Percentiles rank a stretch among this genome's conserved stretches.
phyloP scores from a whole-genome alignment of 1,140 invertebrate species.

The Conopomorpha cramerella region DNA sequence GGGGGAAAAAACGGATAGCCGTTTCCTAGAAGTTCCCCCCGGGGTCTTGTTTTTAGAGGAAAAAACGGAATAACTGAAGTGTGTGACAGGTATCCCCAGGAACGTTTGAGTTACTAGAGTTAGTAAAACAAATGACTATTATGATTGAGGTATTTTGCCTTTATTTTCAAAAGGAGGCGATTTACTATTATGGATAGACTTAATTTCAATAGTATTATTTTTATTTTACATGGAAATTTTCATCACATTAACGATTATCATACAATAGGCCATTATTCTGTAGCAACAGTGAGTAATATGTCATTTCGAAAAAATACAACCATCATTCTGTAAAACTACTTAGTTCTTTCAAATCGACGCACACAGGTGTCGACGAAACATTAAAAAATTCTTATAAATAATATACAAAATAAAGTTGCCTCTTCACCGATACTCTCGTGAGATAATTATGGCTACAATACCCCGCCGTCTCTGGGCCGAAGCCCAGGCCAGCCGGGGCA shows the following conservation, averaged over 20 bases:
- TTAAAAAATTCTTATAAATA: constrained; percentile 58
- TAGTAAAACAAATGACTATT: constrained; percentile 39
- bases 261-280: constrained; percentile 51
- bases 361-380: constrained; percentile 22
- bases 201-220: constrained; percentile 56
- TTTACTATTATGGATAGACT: constrained; percentile 54
- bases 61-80: too few relatives aligned
- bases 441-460: too few relatives aligned
- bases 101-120: too few relatives aligned
- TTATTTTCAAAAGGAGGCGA: constrained; percentile 51
- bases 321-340: constrained; percentile 50
- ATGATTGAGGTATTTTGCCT: constrained; percentile 52
- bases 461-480: too few relatives aligned
- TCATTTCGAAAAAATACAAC: constrained; percentile 52
- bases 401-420: constrained; percentile 63
- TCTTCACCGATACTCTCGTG: too few relatives aligned
- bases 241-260: constrained; percentile 53
- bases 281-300: constrained; percentile 45
- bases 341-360: constrained; percentile 33
- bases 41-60: too few relatives aligned
- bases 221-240: constrained; percentile 60
- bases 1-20: too few relatives aligned
- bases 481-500: too few relatives aligned
- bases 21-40: too few relatives aligned
- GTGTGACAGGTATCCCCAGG: too few relatives aligned